phyloP scores from a whole-genome alignment of 2,888 invertebrate genomes.

The Stomorhina lunata region DNA sequence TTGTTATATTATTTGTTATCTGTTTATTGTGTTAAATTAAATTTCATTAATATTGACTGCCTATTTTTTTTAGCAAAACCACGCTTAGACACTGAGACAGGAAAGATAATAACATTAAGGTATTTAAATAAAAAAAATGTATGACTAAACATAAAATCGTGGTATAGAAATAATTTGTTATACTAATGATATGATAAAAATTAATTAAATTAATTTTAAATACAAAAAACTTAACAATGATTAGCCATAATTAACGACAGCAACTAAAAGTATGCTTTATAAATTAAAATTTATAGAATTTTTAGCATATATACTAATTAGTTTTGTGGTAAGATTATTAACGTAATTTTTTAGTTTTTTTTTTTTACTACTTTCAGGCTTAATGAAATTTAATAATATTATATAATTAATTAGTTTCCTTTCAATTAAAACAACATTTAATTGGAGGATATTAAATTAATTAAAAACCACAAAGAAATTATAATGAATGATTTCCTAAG shows the following conservation, averaged over 20 bases:
- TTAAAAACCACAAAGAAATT: slow-evolving; percentile 4
- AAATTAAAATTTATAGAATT: slow-evolving; percentile 1
- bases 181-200: background rate
- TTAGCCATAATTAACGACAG: slow-evolving; percentile 28
- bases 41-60: slow-evolving; percentile 60
- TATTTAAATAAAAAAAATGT: slow-evolving; percentile 9
- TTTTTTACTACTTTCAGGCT: slow-evolving; percentile 13
- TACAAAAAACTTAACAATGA: slow-evolving; percentile 34
- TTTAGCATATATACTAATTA: slow-evolving; percentile 13
- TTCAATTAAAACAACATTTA: slow-evolving; percentile 10
- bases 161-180: slow-evolving; percentile 17
- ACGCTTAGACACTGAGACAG: background rate
- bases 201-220: background rate
- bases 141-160: slow-evolving; percentile 12
- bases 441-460: slow-evolving; percentile 28
- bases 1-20: slow-evolving; percentile 25
- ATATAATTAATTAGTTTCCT: background rate
- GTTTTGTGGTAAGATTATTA: background rate
- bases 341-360: background rate
- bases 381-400: background rate
- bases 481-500: too few relatives aligned
- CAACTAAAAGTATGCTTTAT: slow-evolving; percentile 7
- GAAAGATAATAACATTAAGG: slow-evolving; percentile 8
- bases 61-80: too few relatives aligned
- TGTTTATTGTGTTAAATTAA: slow-evolving; percentile 54